Evolutionary conservation across 1,140 invertebrate species (phyloP).

Genomic region (Calycopis cecrops): DNA sequence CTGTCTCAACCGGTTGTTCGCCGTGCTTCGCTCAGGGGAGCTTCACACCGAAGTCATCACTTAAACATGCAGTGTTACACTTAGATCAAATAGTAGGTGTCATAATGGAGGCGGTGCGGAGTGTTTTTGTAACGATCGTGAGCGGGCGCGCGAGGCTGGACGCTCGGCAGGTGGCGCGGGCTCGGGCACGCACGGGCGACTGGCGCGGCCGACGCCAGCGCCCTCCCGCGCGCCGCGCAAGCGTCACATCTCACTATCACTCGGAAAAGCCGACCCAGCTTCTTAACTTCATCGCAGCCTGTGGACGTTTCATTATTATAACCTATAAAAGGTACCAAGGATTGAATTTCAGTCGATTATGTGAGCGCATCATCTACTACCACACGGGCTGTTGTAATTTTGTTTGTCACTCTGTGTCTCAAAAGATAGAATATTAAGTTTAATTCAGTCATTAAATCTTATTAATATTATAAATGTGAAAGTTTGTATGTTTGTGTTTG

Average conservation of each 20-base stretch:
- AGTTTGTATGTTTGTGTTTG: too few relatives aligned
- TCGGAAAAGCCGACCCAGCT: constrained; percentile 42
- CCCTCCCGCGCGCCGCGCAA: constrained; percentile 47
- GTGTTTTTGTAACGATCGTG: constrained; percentile 47
- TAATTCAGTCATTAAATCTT: too few relatives aligned
- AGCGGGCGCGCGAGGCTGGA: constrained; percentile 29
- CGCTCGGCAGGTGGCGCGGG: constrained; percentile 32
- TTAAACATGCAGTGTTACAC: constrained; percentile 57
- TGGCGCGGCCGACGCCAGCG: constrained; percentile 53
- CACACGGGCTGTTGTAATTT: too few relatives aligned
- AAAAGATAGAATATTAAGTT: too few relatives aligned
- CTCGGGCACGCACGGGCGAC: constrained; percentile 49
- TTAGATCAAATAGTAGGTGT: constrained; percentile 26
- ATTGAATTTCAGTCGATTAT: too few relatives aligned
- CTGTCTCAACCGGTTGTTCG: constrained; percentile 65
- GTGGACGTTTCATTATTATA: too few relatives aligned
- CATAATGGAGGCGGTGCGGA: constrained; percentile 41
- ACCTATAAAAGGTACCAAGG: too few relatives aligned
- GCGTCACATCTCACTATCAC: constrained; percentile 33
- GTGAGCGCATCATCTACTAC: too few relatives aligned
- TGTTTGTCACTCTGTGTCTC: too few relatives aligned
- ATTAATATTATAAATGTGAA: too few relatives aligned
- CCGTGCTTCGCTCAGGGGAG: constrained; percentile 30
- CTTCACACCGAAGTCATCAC: constrained; percentile 44
- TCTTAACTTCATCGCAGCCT: constrained; percentile 31